These are phyloP conservation scores for Philaethria dido DNA, from an alignment of 2,888 invertebrate genomes.

Conservation along the genomic window DNA sequence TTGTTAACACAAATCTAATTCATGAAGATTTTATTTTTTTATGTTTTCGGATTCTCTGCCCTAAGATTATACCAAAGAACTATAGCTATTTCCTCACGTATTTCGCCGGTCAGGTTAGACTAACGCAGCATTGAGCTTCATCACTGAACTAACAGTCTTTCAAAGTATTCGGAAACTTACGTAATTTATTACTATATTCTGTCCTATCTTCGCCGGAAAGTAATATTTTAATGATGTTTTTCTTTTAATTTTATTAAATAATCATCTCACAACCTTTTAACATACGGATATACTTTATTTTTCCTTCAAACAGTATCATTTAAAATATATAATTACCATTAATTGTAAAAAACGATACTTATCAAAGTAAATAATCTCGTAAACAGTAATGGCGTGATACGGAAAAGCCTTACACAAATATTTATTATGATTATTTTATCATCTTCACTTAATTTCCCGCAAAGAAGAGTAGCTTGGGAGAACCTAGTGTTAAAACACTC, in stretches of 20 bases:
- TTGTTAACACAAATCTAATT: too few relatives aligned
- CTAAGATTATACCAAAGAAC: too few relatives aligned
- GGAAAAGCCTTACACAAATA: slow-evolving; percentile 34
- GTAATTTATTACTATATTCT: background rate
- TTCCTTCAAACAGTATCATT: background rate
- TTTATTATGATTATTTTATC: too few relatives aligned
- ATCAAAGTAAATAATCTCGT: slow-evolving; percentile 12
- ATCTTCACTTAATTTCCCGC: too few relatives aligned
- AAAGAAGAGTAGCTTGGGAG: too few relatives aligned
- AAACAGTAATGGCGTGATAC: slow-evolving; percentile 14
- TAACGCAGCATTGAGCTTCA: background rate
- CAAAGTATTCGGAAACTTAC: background rate
- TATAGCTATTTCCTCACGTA: background rate
- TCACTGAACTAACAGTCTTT: background rate
- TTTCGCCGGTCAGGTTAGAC: background rate
- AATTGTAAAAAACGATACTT: background rate
- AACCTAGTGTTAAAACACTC: too few relatives aligned
- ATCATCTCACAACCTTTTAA: slow-evolving; percentile 1
- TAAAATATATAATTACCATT: background rate
- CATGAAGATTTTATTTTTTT: too few relatives aligned
- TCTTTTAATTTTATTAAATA: background rate
- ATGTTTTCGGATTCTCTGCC: too few relatives aligned
- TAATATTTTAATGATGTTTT: background rate
- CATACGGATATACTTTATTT: slow-evolving; percentile 10
- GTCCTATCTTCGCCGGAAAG: background rate